Base-by-base conservation (phyloP, 1,140 invertebrate species). In the Meloidogyne floridensis region DNA sequence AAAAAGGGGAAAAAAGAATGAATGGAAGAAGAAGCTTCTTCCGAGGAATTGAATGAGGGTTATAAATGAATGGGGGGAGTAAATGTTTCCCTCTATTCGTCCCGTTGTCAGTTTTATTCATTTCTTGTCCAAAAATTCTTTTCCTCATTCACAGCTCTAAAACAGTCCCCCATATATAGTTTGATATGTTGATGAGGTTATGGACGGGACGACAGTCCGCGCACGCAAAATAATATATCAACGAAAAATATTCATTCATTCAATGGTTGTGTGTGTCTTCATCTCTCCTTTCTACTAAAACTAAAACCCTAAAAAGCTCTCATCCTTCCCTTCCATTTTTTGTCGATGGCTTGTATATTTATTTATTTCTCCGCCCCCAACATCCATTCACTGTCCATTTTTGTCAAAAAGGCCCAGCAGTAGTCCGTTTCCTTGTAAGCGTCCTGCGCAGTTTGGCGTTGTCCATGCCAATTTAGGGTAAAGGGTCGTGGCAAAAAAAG, bases 381-480 rank as follows among this genome's bases (percentile, higher is more conserved):
- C 15, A 59, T 59, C n/a, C 13, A 59, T 59, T 65, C 59, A 65
- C 59, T 18, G n/a, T 65, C 59, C 59, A 65, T 65, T 65, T 65
- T 65, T 65, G 59, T 65, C n/a, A 65, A n/a, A 47, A 47, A 65
- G 59, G 15, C 59, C 59, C 59, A 65, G 59, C 59, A 65, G 59
- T 1, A 65, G 59, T 65, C 59, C 59, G n/a, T 65, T 65, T 65
- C 56, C 56, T 13, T 59, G 56, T 59, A 59, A 59, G 56, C 56
- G 56, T 59, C 59, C n/a, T 65, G 56, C 59, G 15, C 59, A 65
- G 15, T 65, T 65, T 65, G 59, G 59, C 59, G 59, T 65, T n/a
- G 59, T 65, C n/a, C 59, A 65, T 65, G 59, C 59, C 59, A 65
- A 65, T 65, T 65, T 65, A n/a, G 59, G 59, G 59, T n/a, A 65